Conservation (phyloP, 2,113 vertebrate genomes). For the Dipodomys stephensi region DNA sequence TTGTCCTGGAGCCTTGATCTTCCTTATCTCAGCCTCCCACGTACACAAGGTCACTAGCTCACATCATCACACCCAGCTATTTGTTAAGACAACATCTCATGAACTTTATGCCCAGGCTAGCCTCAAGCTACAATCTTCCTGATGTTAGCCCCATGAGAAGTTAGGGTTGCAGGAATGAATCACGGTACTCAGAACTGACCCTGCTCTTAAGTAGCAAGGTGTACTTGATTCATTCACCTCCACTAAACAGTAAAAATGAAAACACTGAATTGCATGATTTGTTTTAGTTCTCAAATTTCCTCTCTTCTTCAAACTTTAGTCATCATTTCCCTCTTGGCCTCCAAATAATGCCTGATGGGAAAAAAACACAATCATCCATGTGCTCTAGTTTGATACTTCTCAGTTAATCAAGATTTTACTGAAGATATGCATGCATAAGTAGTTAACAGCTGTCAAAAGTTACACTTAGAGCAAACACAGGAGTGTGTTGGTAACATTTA, state of each 20-base stretch:
- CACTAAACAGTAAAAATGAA: slow-evolving; percentile 1
- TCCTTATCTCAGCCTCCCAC: too few relatives aligned
- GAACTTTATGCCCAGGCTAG: too few relatives aligned
- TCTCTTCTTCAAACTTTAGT: slow-evolving; percentile 38
- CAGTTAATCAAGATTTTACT: slow-evolving; percentile 30
- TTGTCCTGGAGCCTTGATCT: too few relatives aligned
- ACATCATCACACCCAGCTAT: too few relatives aligned
- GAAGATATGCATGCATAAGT: background rate
- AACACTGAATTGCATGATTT: background rate
- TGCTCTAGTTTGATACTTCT: background rate
- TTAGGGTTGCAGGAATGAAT: too few relatives aligned
- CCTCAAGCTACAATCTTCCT: too few relatives aligned
- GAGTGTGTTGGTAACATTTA: background rate
- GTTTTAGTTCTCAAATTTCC: background rate
- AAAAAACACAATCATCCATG: background rate
- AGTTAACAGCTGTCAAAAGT: slow-evolving; percentile 22
- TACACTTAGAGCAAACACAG: background rate
- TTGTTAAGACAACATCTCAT: too few relatives aligned
- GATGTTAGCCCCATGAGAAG: too few relatives aligned
- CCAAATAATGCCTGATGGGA: slow-evolving; percentile 9
- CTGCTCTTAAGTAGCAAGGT: background rate
- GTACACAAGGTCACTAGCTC: too few relatives aligned
- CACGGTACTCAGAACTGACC: background rate
- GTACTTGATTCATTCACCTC: background rate
- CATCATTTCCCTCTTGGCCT: slow-evolving; percentile 15